Conservation (phyloP, 2,888 invertebrate genomes). For the Panzeria rudis region DNA sequence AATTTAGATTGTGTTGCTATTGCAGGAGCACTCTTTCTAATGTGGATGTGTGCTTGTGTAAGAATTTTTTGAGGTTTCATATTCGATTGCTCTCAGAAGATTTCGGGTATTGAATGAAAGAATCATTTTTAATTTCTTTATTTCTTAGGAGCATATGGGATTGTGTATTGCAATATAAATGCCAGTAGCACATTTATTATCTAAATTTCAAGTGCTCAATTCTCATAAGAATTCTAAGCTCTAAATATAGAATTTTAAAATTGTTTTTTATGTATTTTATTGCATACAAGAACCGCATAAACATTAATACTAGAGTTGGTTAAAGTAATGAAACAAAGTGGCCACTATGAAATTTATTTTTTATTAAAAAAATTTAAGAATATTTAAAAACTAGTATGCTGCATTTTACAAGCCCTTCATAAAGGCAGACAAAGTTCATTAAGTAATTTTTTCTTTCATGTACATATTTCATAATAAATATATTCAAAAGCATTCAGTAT, state of each 20-base stretch:
- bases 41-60: not conserved
- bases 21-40: not conserved
- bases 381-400: too few species aligned
- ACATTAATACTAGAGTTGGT: not conserved
- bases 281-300: constrained; percentile 2
- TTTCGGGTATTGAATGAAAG: constrained; percentile 37
- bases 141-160: not conserved
- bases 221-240: not conserved
- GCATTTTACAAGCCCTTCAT: too few species aligned
- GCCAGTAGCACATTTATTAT: constrained; percentile 8
- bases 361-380: too few species aligned
- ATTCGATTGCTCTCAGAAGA: constrained; percentile 49
- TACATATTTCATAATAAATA: too few species aligned
- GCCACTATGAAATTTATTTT: not conserved
- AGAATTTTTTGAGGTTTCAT: constrained; percentile 26
- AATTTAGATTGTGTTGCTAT: constrained; percentile 36
- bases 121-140: constrained; percentile 46
- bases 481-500: too few species aligned
- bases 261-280: constrained; percentile 12
- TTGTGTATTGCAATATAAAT: not conserved
- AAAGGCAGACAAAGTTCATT: too few species aligned
- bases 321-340: not conserved
- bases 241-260: too few species aligned
- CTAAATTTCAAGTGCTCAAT: constrained; percentile 1
- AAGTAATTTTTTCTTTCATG: too few species aligned